phyloP scores from a whole-genome alignment of 2,888 invertebrate species.

The Pollenia griseotomentosa region DNA sequence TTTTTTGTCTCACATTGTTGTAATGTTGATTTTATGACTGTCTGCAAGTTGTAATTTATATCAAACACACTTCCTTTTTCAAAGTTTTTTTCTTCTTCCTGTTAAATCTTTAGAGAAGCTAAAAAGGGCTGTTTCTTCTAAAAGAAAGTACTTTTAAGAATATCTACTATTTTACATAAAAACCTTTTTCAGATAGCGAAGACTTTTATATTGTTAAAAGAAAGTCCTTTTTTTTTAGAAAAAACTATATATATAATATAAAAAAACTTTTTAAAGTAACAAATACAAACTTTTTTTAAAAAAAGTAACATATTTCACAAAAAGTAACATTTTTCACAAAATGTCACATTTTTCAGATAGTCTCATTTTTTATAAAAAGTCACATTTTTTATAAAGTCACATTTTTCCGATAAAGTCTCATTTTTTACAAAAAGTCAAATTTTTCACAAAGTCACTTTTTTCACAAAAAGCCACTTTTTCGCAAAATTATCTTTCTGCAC shows the following conservation, averaged over 20 bases:
- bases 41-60: conserved; percentile 64
- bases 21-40: conserved; percentile 43
- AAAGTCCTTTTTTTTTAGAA: neutral
- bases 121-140: neutral
- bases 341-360: neutral
- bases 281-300: no score
- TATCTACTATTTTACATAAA: neutral
- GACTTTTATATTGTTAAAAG: neutral
- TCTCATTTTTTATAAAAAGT: no score
- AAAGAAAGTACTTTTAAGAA: neutral
- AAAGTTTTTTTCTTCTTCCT: conserved; percentile 31
- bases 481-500: no score
- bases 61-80: conserved; percentile 46
- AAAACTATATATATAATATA: neutral
- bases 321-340: neutral
- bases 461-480: no score
- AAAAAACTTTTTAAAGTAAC: neutral
- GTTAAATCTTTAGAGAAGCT: neutral
- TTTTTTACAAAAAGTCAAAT: no score
- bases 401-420: no score
- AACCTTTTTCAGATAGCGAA: neutral
- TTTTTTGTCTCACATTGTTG: neutral
- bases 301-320: no score
- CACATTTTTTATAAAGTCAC: no score
- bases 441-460: no score